Conservation (phyloP, 2,888 invertebrate species). For the Ptycholaimellus sp. region DNA sequence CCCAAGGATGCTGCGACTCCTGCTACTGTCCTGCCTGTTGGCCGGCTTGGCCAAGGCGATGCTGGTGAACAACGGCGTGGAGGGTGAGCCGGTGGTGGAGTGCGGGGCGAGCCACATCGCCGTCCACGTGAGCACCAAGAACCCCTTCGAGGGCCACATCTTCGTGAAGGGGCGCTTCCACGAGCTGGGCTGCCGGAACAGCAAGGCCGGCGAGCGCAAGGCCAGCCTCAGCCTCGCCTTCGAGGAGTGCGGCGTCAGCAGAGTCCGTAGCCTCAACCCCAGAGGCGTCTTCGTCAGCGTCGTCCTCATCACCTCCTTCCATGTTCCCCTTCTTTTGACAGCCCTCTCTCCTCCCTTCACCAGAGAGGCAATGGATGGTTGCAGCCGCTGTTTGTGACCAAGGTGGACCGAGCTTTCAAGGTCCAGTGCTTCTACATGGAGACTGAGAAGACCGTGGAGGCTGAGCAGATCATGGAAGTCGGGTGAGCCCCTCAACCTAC, state of each 20-base stretch:
- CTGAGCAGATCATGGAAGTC: conserved; percentile 4
- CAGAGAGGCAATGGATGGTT: not conserved
- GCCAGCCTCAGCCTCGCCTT: conserved; percentile 5
- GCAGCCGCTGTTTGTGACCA: conserved; percentile 5
- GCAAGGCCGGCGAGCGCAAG: too few relatives aligned
- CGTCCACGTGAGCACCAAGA: not conserved
- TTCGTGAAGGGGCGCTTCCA: not conserved
- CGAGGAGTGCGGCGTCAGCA: conserved; percentile 4
- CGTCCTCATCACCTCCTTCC: not conserved
- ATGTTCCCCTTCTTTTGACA: not conserved
- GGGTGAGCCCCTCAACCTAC: conserved; percentile 1
- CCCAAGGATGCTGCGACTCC: too few relatives aligned
- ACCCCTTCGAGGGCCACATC: not conserved
- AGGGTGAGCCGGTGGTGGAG: too few relatives aligned
- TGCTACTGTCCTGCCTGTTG: too few relatives aligned
- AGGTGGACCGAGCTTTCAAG: conserved; percentile 3
- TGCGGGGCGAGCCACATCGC: not conserved
- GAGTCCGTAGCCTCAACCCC: not conserved
- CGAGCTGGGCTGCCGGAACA: not conserved
- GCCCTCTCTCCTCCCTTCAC: not conserved
- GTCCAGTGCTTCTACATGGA: conserved; percentile 6
- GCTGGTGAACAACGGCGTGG: too few relatives aligned
- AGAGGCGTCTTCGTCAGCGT: not conserved
- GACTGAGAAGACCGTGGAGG: conserved; percentile 2
- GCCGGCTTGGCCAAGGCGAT: too few relatives aligned